phyloP scores from a whole-genome alignment of 2,888 invertebrate species.

The Arge pagana region DNA sequence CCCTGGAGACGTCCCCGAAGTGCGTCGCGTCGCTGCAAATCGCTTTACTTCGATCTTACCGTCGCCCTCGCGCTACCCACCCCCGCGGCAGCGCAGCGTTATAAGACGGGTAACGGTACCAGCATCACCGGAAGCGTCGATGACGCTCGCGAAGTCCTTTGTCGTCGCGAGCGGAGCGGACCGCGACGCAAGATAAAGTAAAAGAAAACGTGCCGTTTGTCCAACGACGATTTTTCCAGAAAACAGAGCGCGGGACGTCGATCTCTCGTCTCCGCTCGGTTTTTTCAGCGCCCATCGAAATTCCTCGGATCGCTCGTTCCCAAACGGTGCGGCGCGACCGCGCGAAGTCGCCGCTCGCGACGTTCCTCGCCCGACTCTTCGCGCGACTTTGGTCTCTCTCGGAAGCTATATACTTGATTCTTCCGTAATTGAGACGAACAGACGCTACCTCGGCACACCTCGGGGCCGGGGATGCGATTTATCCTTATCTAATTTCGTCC shows the following conservation, averaged over 20 bases:
- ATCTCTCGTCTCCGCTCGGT: background rate
- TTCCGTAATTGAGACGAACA: constrained; percentile 51
- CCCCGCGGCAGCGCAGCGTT: constrained; percentile 15
- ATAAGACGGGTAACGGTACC: constrained; percentile 26
- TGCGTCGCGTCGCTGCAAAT: constrained; percentile 47
- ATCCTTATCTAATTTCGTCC: no score
- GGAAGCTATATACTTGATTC: constrained; percentile 47
- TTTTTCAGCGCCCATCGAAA: no score
- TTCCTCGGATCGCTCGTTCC: background rate
- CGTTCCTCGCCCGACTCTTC: background rate
- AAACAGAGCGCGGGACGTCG: background rate
- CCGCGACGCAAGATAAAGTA: constrained; percentile 56
- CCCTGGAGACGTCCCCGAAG: constrained; percentile 40
- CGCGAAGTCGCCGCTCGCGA: background rate
- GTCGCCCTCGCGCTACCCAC: constrained; percentile 12
- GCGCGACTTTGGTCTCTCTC: constrained; percentile 35
- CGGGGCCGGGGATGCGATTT: no score
- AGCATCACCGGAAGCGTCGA: no score
- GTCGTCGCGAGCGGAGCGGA: constrained; percentile 51
- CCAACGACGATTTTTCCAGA: constrained; percentile 53
- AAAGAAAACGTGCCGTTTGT: constrained; percentile 58
- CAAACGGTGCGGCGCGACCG: background rate
- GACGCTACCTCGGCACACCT: no score
- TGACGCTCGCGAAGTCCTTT: constrained; percentile 27
- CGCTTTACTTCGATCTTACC: constrained; percentile 52